Conservation (phyloP, 2,797 vertebrate species). For the Geotrypetes seraphini region DNA sequence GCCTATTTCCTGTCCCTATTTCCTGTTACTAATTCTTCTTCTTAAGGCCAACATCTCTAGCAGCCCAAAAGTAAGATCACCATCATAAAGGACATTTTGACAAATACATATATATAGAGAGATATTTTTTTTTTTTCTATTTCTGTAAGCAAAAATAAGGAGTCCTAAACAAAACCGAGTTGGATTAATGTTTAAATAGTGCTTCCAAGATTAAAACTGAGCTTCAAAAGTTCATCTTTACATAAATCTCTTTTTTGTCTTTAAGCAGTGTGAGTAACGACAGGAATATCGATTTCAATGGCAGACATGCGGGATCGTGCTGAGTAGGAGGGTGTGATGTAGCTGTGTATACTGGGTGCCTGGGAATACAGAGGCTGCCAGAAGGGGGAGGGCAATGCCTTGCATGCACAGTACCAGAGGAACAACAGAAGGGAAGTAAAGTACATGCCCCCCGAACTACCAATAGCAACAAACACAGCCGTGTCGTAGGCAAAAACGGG, state of each 20-base stretch:
- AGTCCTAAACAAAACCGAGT: no score
- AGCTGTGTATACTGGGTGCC: constrained; percentile 52
- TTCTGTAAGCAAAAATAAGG: no score
- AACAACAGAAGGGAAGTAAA: constrained; percentile 75
- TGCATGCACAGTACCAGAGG: constrained; percentile 96
- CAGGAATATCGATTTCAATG: constrained; percentile 93
- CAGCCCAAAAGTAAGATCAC: no score
- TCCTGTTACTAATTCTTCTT: no score
- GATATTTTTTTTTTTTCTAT: no score
- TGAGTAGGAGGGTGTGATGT: constrained; percentile 69
- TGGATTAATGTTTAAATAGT: no score
- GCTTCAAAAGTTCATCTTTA: not conserved
- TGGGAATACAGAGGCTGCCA: constrained; percentile 79
- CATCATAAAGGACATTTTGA: no score
- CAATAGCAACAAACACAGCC: constrained; percentile 82
- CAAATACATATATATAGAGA: no score
- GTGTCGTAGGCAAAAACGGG: constrained; percentile 82
- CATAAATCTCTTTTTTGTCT: not conserved
- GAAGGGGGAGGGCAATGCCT: constrained; percentile 87
- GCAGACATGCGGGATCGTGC: constrained; percentile 81
- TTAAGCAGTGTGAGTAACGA: constrained; percentile 69
- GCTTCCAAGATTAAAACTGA: no score
- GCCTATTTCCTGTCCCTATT: no score
- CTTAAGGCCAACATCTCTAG: no score
- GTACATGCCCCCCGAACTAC: constrained; percentile 81